Evolutionary conservation across 2,113 vertebrate species (phyloP).

Genomic region (Reinhardtius hippoglossoides): DNA sequence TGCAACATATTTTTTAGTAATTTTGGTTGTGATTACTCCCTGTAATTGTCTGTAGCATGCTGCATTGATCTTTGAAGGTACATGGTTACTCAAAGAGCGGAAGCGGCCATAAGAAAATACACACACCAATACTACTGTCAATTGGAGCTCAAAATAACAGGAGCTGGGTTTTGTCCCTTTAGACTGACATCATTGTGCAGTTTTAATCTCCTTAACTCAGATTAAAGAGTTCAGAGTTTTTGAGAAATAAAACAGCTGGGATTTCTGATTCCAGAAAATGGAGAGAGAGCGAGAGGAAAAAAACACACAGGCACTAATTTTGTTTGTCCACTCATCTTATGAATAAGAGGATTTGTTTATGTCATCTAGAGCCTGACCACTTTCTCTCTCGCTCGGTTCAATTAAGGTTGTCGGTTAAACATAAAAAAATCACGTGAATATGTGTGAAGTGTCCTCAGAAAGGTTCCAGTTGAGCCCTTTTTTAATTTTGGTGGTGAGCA

Average conservation of each 20-base stretch:
- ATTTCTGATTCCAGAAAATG: conserved; percentile 43
- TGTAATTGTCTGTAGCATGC: conserved; percentile 1
- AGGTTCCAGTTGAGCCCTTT: conserved; percentile 42
- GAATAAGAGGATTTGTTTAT: conserved; percentile 15
- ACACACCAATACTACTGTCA: background rate
- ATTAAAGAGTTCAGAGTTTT: conserved; percentile 61
- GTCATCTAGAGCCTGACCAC: background rate
- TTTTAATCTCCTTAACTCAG: conserved; percentile 67
- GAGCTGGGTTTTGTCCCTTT: conserved; percentile 29
- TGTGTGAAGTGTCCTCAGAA: conserved; percentile 35
- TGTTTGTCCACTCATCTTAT: conserved; percentile 4
- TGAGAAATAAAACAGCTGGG: conserved; percentile 57
- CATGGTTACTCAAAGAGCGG: background rate
- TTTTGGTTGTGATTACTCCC: background rate
- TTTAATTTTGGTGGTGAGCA: conserved; percentile 44
- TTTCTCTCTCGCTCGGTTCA: conserved; percentile 12
- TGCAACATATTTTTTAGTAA: conserved; percentile 12
- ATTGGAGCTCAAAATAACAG: conserved; percentile 34
- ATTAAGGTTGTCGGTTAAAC: conserved; percentile 15
- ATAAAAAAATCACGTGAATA: conserved; percentile 14
- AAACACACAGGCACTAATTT: background rate
- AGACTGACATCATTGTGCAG: conserved; percentile 41
- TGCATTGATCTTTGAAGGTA: conserved; percentile 2
- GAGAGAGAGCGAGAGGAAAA: background rate
- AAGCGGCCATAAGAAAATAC: background rate